Percentiles rank a stretch among this genome's conserved stretches.
Conservation (phyloP, 2,113 vertebrate species). For the Petrocephalus zakoni region DNA sequence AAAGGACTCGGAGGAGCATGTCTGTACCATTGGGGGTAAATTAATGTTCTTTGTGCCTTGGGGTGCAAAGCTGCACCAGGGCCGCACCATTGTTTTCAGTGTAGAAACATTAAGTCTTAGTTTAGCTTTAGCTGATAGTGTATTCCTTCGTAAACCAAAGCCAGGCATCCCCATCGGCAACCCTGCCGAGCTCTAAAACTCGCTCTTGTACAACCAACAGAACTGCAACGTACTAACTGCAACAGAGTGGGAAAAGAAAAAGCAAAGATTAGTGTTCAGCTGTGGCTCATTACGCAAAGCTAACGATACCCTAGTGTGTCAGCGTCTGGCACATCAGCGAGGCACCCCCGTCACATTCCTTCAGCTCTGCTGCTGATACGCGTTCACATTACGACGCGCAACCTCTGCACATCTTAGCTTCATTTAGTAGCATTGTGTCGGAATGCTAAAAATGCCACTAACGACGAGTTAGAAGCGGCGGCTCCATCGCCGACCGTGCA, state of each 20-base stretch:
- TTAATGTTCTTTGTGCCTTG: not conserved
- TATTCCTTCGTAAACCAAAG: not conserved
- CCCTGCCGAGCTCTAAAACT: not conserved
- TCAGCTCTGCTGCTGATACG: not conserved
- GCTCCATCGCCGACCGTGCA: not conserved
- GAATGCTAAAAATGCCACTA: not conserved
- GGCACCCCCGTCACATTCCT: not conserved
- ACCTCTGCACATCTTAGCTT: not conserved
- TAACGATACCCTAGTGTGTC: not conserved
- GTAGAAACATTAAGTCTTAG: not conserved
- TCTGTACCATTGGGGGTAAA: not conserved
- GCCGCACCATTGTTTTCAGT: not conserved
- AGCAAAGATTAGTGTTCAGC: not conserved
- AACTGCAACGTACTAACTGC: not conserved
- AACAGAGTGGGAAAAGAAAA: not conserved
- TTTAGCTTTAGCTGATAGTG: not conserved
- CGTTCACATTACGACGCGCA: not conserved
- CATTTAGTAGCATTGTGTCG: not conserved
- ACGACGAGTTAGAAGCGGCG: not conserved
- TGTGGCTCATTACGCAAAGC: not conserved
- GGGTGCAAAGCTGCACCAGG: not conserved
- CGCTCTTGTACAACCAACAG: not conserved
- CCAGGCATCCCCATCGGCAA: not conserved
- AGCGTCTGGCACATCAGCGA: not conserved
- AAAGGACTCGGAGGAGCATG: not conserved